Evolutionary conservation across 2,797 vertebrate genomes (phyloP).

Genomic region (Enoplosus armatus): DNA sequence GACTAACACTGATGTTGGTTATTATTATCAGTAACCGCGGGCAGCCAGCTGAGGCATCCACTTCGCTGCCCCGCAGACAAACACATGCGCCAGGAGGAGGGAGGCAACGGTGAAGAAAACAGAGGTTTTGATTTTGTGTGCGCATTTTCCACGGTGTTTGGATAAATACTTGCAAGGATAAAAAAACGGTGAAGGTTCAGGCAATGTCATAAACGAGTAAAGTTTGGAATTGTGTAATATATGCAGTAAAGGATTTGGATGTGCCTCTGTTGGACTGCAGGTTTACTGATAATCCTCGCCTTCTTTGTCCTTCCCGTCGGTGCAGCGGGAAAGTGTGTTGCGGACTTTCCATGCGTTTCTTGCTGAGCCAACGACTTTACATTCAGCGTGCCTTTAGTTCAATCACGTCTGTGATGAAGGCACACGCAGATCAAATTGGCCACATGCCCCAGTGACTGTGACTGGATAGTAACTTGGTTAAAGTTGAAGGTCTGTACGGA

Average conservation of each 20-base stretch:
- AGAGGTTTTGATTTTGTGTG: background rate
- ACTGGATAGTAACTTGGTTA: slow-evolving; percentile 10
- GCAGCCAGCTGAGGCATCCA: slow-evolving; percentile 14
- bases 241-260: background rate
- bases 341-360: background rate
- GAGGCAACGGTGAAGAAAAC: background rate
- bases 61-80: slow-evolving; percentile 25
- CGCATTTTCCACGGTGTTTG: background rate
- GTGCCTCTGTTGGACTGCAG: background rate
- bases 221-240: background rate
- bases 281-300: background rate
- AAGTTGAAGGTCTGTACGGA: background rate
- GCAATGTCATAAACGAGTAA: background rate
- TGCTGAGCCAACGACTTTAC: slow-evolving; percentile 23
- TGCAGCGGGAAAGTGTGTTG: slow-evolving; percentile 7
- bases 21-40: slow-evolving; percentile 33
- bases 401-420: background rate
- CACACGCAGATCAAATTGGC: background rate
- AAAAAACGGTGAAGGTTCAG: background rate
- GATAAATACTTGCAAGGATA: slow-evolving; percentile 10
- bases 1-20: background rate
- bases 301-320: background rate
- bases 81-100: slow-evolving; percentile 14
- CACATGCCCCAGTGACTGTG: background rate
- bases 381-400: slow-evolving; percentile 6